Evolutionary conservation across 2,888 invertebrate genomes (phyloP), one percentile per base, ranked within the genome.

Genomic region (Hypsopygia costalis): DNA sequence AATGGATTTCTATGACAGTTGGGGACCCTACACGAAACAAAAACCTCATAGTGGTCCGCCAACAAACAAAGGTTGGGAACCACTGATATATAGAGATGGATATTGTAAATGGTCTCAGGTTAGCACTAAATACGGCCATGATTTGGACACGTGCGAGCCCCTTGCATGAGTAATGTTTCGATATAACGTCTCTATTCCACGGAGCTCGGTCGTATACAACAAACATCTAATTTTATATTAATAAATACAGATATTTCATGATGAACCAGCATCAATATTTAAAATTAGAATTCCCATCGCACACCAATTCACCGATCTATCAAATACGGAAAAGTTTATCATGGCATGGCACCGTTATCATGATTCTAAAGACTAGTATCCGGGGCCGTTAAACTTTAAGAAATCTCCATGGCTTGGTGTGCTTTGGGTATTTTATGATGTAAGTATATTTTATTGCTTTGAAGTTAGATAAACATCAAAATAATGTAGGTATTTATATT

Each of bases 241-340:
- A 38, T 41, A 43, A 37, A 37, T 6, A 25, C 25, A 25, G 6
- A 34, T 36, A 12, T 35, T 36, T 12, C 36, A 44, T 51, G 62
- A 62, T 54, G 62, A 53, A 54, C 62, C 62, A 53, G 62, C 62
- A 58, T 62, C 62, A 29, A 21, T 16, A 22, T 35, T 36, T 21
- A 40, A 30, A 25, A 29, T 20, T 35, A 21, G 34, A 35, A 31
- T 35, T 34, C 28, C 34, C 34, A 40, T 4, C 34, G 33, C 28
- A 28, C 28, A 39, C 12, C 28, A 34, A 34, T 7, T 22, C 34
- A 34, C 22, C 9, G 16, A 11, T 35, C 16, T 9, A 27, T 16
- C 12, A 35, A 25, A 28, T n/a, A 35, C 12, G 12, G 16, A 3
- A 28, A 28, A 27, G 12, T 35, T 28, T 35, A 28, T 28, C 11